Percentiles rank a stretch among this genome's conserved stretches.
These are phyloP conservation scores for Plumapathes pennacea DNA, from an alignment of 92 coral and sea anemone species.

Conservation along the genomic window DNA sequence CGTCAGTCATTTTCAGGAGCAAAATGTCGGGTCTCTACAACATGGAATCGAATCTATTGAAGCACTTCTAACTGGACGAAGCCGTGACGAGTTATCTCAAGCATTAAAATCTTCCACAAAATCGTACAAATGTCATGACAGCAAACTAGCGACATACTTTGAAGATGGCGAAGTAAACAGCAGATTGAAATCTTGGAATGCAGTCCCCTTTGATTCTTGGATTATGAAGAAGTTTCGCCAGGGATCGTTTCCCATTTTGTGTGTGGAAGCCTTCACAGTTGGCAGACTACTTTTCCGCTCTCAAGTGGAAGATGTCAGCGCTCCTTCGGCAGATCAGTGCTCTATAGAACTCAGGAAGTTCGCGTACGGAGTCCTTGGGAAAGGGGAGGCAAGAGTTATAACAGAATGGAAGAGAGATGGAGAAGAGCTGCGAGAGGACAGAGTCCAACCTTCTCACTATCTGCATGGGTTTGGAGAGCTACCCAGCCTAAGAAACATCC, in stretches of 20 bases:
- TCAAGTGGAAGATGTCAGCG: conserved; percentile 61
- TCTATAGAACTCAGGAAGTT: conserved; percentile 48
- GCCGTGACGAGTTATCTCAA: conserved; percentile 12
- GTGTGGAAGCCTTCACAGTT: conserved; percentile 38
- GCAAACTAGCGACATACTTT: conserved; percentile 48
- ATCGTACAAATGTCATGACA: conserved; percentile 53
- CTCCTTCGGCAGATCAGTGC: conserved; percentile 61
- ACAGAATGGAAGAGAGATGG: conserved; percentile 75
- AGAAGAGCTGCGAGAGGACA: conserved; percentile 19
- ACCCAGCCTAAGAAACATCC: conserved; percentile 50
- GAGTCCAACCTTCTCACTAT: conserved; percentile 4
- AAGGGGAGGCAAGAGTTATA: too few relatives aligned
- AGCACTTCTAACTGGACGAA: too few relatives aligned
- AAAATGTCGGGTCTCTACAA: too few relatives aligned
- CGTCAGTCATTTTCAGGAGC: too few relatives aligned
- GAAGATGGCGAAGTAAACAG: conserved; percentile 33
- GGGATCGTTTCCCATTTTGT: conserved; percentile 51
- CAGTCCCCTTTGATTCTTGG: conserved; percentile 45
- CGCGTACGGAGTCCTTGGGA: conserved; percentile 50
- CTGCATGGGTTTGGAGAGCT: conserved; percentile 7
- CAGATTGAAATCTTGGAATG: conserved; percentile 24
- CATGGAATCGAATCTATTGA: too few relatives aligned
- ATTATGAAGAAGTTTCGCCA: conserved; percentile 56
- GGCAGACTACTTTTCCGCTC: conserved; percentile 47
- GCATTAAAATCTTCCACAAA: conserved; percentile 55